Evolutionary conservation across 2,797 vertebrate genomes (phyloP).

Genomic region (Myotis planiceps): DNA sequence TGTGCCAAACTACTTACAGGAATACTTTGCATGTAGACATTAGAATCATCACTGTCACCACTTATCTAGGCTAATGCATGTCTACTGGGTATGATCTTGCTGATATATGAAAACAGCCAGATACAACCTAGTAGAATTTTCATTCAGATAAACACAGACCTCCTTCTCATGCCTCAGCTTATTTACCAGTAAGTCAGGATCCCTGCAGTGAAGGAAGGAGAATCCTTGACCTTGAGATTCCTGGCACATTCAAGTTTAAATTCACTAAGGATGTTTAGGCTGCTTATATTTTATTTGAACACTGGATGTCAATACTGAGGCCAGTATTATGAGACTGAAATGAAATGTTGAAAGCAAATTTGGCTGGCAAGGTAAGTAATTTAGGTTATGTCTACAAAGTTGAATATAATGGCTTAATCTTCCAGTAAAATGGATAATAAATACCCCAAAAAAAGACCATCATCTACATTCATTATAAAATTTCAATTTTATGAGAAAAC

Average conservation of each 20-base stretch:
- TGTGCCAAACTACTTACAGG: neutral
- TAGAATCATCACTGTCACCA: neutral
- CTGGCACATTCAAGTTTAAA: neutral
- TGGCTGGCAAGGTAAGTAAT: neutral
- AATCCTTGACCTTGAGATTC: neutral
- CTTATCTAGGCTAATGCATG: neutral
- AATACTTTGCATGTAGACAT: neutral
- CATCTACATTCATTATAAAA: neutral
- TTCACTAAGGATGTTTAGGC: conserved; percentile 2
- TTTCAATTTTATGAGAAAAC: neutral
- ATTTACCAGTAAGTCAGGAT: neutral
- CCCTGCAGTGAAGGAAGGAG: neutral
- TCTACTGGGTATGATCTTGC: neutral
- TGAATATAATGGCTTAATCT: neutral
- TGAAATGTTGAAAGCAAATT: conserved; percentile 11
- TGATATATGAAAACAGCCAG: neutral
- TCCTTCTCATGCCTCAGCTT: neutral
- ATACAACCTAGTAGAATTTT: neutral
- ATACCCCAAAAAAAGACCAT: neutral
- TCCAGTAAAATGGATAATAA: conserved; percentile 1
- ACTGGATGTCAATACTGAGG: neutral
- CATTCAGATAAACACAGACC: neutral
- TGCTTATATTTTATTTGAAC: neutral
- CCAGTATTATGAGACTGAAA: neutral
- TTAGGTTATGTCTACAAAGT: neutral